Evolutionary conservation across 2,888 invertebrate species (phyloP).

Genomic region (Trissonchulus sp.): DNA sequence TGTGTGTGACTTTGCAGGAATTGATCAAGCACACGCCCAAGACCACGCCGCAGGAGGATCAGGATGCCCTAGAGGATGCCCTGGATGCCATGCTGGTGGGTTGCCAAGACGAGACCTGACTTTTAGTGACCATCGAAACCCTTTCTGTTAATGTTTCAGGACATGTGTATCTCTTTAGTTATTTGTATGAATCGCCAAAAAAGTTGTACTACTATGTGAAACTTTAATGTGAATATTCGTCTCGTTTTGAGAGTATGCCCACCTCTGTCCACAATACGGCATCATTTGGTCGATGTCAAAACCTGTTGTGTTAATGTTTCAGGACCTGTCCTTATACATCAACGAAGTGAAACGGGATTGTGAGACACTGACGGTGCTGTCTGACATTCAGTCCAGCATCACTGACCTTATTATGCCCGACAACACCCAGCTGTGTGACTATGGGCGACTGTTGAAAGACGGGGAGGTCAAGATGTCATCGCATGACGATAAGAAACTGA

Average conservation of each 20-base stretch:
- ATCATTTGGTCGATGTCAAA: too few relatives aligned
- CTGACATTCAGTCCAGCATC: constrained; percentile 71
- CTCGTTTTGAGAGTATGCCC: too few relatives aligned
- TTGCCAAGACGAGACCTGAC: too few relatives aligned
- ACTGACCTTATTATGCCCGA: constrained; percentile 59
- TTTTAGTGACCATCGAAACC: too few relatives aligned
- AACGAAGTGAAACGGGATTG: constrained; percentile 96
- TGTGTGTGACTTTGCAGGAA: too few relatives aligned
- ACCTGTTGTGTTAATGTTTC: constrained; percentile 32
- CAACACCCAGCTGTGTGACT: constrained; percentile 74
- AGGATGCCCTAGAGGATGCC: constrained; percentile 72
- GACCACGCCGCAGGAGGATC: constrained; percentile 67
- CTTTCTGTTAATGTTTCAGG: too few relatives aligned
- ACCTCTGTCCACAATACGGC: too few relatives aligned
- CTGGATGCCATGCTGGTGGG: constrained; percentile 78
- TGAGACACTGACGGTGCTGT: constrained; percentile 79
- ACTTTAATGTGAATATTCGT: too few relatives aligned
- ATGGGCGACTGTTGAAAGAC: constrained; percentile 83
- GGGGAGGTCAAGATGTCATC: constrained; percentile 76
- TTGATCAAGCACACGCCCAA: constrained; percentile 56
- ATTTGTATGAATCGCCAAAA: too few relatives aligned
- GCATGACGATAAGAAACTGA: constrained; percentile 35
- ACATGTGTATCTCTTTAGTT: too few relatives aligned
- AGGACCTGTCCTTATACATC: constrained; percentile 87
- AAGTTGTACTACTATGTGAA: too few relatives aligned